Base-by-base conservation (phyloP, 1,140 invertebrate species). In the Magallana ariakensis region DNA sequence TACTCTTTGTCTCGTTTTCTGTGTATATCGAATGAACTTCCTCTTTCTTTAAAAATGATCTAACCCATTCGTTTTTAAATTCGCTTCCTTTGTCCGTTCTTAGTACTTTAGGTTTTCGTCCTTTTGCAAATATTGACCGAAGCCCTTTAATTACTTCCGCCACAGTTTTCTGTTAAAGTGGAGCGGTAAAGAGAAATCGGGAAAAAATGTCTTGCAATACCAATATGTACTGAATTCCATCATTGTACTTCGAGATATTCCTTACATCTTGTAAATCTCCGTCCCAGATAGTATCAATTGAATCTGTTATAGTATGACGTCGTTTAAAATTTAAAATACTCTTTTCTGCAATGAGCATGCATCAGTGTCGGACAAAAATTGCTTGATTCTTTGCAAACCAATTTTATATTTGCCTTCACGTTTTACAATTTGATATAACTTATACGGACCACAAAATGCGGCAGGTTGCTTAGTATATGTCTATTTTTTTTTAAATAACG, bases 381-480 rank as follows among this genome's bases (percentile, higher is more conserved):
- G 19, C 56, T 54, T 82, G 15, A 86, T 81, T 19, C n/a, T 26
- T 53, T 55, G 56, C 33, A 86, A 58, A 9, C 66, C 66, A 55
- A 58, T 83, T 53, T 83, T 83, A 46, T n/a, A 10, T 83, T 83
- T 83, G 15, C 88, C 88, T 81, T 87, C 88, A 22, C 22, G 46
- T 87, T 84, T 87, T 13, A 81, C 54, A n/a, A 81, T 54, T 55
- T 81, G 80, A 81, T 81, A 81, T 81, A 81, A 81, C 80, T 81
- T 55, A 19, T 54, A 81, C 5, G 75, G 75, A 80, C 75, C 26
- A 80, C 9, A 33, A 80, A 33, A 46, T 26, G 75, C 22, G 19
- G 75, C 75, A 22, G 75, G 26, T 6, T 26, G 46, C 11, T 46
- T 80, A 19, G 46, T 80, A 11, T 80, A 11, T 22, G 26, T 33